Percentiles rank a stretch among this genome's conserved stretches.
phyloP scores from a whole-genome alignment of 2,113 vertebrate species.

The Potamarius usumacintae region DNA sequence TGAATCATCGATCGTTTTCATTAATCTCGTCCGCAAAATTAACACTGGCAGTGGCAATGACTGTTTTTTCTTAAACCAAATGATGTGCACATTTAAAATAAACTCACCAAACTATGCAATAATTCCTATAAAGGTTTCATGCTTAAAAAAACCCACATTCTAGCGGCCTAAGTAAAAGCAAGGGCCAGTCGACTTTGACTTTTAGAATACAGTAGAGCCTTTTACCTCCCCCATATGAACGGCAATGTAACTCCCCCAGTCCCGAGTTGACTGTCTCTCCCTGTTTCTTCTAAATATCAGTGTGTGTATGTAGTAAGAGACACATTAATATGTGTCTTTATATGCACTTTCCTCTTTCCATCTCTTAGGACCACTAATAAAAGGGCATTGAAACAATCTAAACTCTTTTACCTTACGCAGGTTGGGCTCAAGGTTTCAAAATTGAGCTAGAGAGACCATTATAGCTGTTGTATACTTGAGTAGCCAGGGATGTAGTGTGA shows the following conservation, averaged over 20 bases:
- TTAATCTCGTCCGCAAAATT: constrained; percentile 32
- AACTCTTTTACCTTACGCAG: constrained; percentile 67
- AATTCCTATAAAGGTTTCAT: constrained; percentile 70
- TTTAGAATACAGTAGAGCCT: constrained; percentile 63
- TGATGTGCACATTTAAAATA: constrained; percentile 69
- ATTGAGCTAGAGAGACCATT: constrained; percentile 43
- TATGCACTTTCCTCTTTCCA: constrained; percentile 79
- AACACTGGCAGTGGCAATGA: constrained; percentile 55
- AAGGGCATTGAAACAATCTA: constrained; percentile 78
- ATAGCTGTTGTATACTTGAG: constrained; percentile 49
- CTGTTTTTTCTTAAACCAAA: constrained; percentile 68
- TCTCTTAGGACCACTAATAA: constrained; percentile 73
- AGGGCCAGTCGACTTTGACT: constrained; percentile 62
- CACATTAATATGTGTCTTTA: constrained; percentile 47
- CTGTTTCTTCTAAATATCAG: constrained; percentile 48
- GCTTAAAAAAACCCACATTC: constrained; percentile 62
- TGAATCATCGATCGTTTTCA: background rate
- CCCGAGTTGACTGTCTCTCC: constrained; percentile 44
- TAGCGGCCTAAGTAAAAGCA: constrained; percentile 61
- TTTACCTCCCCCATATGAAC: constrained; percentile 50
- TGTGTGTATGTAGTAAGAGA: constrained; percentile 47
- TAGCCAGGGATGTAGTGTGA: constrained; percentile 31
- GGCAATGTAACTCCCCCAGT: constrained; percentile 39
- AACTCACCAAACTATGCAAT: constrained; percentile 81
- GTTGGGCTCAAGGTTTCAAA: constrained; percentile 38